A percentile compares a stretch with the other conserved stretches of the same genome.
Conservation (phyloP, 2,113 vertebrate genomes). For the Rhombomys opimus region DNA sequence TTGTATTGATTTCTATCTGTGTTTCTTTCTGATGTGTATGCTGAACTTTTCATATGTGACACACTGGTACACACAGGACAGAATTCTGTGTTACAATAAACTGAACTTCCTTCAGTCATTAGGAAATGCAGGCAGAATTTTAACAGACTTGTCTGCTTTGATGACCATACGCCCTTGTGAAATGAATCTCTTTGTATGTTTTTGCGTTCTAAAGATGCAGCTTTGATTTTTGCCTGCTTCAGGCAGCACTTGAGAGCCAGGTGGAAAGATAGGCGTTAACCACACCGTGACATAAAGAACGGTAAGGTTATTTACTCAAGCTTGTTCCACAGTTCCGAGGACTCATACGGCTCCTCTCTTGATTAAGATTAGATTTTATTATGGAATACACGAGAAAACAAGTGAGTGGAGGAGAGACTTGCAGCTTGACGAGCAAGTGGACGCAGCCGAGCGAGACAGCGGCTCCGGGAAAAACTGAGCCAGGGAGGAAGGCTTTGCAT, state of each 20-base stretch:
- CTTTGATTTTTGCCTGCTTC: conserved; percentile 18
- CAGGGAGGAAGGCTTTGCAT: not conserved
- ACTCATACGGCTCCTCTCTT: not conserved
- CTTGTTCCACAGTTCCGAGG: not conserved
- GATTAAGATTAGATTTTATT: not conserved
- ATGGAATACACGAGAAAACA: conserved; percentile 11
- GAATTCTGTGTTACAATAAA: conserved; percentile 31
- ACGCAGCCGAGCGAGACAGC: not conserved
- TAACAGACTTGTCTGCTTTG: not conserved
- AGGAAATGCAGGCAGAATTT: not conserved
- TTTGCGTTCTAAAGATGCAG: conserved; percentile 33
- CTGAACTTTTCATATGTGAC: conserved; percentile 57
- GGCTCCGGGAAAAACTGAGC: not conserved
- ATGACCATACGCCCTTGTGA: not conserved
- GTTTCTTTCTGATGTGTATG: conserved; percentile 55
- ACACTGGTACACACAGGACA: conserved; percentile 24
- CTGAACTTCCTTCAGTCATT: conserved; percentile 28
- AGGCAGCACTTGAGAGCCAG: not conserved
- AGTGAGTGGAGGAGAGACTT: not conserved
- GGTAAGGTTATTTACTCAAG: not conserved
- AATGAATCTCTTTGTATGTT: not conserved
- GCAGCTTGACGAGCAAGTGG: not conserved
- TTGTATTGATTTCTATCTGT: conserved; percentile 26
- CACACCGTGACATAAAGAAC: not conserved
- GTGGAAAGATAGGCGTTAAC: not conserved